Percentiles rank a stretch among this genome's conserved stretches.
Conservation (phyloP, 2,797 vertebrate genomes). For the Neomorphus geoffroyi region DNA sequence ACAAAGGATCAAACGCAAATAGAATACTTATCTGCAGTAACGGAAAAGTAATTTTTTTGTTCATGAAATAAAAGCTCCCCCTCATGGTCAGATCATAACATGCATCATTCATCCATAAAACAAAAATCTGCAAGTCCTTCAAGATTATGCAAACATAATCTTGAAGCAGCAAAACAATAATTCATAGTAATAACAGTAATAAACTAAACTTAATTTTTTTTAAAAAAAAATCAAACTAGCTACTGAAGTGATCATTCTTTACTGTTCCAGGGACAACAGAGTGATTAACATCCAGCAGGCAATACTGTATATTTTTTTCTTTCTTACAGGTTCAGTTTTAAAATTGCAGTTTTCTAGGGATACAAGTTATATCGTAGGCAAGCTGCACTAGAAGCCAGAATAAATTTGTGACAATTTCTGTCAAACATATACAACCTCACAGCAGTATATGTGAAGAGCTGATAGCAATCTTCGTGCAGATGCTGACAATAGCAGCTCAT, state of each 20-base stretch:
- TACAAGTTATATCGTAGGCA: not conserved
- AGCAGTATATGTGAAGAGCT: not conserved
- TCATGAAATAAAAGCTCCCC: slow-evolving; percentile 19
- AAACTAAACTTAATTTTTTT: not conserved
- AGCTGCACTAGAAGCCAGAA: not conserved
- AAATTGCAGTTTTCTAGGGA: not conserved
- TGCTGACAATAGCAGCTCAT: not conserved
- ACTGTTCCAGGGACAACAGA: not conserved
- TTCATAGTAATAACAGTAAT: not conserved
- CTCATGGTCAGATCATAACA: not conserved
- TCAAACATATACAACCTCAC: not conserved
- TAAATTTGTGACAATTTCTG: not conserved
- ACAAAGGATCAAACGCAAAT: not conserved
- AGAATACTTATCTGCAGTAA: not conserved
- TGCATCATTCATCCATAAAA: not conserved
- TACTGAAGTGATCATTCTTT: not conserved
- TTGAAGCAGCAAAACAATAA: not conserved
- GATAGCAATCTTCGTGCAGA: not conserved
- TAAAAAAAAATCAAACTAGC: not conserved
- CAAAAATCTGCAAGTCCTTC: not conserved
- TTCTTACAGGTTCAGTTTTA: not conserved
- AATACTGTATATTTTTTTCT: not conserved
- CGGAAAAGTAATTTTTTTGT: not conserved
- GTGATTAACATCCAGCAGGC: not conserved
- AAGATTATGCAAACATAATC: not conserved